Percentiles rank a stretch among this genome's conserved stretches.
Evolutionary conservation across 2,888 invertebrate species (phyloP).

Genomic region (Elgonia sp.): DNA sequence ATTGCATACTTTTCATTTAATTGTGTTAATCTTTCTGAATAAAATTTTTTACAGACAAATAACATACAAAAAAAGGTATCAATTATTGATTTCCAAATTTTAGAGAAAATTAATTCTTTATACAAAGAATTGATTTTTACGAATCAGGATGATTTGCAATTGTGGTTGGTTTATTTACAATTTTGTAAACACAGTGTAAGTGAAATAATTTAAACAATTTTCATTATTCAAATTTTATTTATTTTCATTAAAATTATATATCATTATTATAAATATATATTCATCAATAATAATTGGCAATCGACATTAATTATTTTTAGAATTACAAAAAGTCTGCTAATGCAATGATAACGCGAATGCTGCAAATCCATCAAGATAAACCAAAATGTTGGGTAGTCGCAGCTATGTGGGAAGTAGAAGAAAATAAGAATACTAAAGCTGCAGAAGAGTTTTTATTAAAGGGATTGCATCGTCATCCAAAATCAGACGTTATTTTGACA

Average conservation of each 20-base stretch:
- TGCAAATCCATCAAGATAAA: constrained; percentile 91
- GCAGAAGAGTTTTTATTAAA: constrained; percentile 92
- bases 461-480: constrained; percentile 92
- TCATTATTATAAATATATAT: no score
- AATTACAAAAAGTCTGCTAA: no score
- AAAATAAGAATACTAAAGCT: constrained; percentile 90
- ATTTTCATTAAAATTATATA: no score
- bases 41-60: constrained; percentile 83
- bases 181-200: constrained; percentile 91
- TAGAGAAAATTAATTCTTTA: constrained; percentile 91
- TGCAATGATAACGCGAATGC: constrained; percentile 86
- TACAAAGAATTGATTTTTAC: constrained; percentile 91
- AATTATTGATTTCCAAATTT: constrained; percentile 91
- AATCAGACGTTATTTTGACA: no score
- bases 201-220: constrained; percentile 43
- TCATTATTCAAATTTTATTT: no score
- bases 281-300: no score
- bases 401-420: constrained; percentile 92
- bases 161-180: constrained; percentile 93
- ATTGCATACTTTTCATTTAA: no score
- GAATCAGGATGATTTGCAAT: constrained; percentile 91
- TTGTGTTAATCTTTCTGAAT: no score
- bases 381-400: constrained; percentile 93
- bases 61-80: constrained; percentile 89
- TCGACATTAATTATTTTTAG: no score